Conservation (phyloP, 2,888 invertebrate species). For the Polydrusus pterygomalis region DNA sequence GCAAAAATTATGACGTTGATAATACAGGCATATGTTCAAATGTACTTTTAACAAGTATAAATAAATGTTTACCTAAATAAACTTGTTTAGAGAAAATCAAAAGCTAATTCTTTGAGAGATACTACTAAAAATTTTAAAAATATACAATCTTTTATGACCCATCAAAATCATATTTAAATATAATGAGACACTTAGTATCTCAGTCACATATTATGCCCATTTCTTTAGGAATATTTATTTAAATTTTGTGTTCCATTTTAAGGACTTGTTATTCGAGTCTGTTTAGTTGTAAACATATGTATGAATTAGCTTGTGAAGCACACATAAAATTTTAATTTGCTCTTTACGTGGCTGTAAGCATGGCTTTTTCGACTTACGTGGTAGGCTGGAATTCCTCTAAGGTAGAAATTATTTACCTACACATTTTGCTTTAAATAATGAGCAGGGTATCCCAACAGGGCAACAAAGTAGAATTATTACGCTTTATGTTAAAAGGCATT, state of each 20-base stretch:
- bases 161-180: conserved; percentile 6
- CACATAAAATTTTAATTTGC: conserved; percentile 10
- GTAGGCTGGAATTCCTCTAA: no score
- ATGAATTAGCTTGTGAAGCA: conserved; percentile 13
- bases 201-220: conserved; percentile 13
- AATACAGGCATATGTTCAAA: no score
- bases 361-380: neutral
- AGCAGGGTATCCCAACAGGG: no score
- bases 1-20: no score
- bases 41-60: no score
- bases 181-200: neutral
- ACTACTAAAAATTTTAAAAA: no score
- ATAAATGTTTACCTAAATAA: no score
- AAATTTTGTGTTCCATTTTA: conserved; percentile 20
- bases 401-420: no score
- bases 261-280: conserved; percentile 17
- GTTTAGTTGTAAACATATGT: conserved; percentile 8
- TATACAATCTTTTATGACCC: neutral
- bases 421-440: no score
- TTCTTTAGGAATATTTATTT: conserved; percentile 26
- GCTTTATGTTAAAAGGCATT: no score
- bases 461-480: no score
- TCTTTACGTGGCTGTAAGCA: neutral
- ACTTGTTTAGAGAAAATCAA: neutral
- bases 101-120: neutral